Conservation (phyloP, 37 sponge, comb jelly and placozoan species). For the Aplysina aerophoba region DNA sequence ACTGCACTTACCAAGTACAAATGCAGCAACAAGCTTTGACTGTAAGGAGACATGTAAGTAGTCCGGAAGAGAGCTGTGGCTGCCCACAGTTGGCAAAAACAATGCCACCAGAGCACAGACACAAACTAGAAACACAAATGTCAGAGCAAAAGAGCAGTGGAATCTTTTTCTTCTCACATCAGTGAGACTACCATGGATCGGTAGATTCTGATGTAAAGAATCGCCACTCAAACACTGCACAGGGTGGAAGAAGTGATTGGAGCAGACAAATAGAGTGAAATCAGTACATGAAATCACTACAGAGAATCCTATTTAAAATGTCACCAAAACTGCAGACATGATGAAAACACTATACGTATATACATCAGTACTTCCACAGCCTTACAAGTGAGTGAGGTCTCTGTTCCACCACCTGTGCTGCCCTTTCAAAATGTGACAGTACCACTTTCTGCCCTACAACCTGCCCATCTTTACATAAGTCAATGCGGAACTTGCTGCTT, state of each 20-base stretch:
- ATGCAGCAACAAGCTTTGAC: constrained; percentile 78
- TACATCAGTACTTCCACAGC: too few species aligned
- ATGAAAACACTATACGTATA: too few species aligned
- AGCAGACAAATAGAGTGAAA: too few species aligned
- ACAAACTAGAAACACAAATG: constrained; percentile 39
- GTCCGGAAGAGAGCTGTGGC: constrained; percentile 13
- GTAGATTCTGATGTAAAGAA: too few species aligned
- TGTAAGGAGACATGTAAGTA: constrained; percentile 67
- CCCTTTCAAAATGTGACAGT: background rate
- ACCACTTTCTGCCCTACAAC: constrained; percentile 65
- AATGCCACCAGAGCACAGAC: constrained; percentile 50
- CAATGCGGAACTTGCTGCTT: constrained; percentile 64
- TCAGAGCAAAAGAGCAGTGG: background rate
- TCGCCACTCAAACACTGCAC: too few species aligned
- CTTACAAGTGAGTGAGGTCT: too few species aligned
- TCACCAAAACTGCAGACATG: too few species aligned
- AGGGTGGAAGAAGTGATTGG: too few species aligned
- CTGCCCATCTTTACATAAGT: constrained; percentile 38
- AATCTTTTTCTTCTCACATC: background rate
- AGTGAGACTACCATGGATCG: too few species aligned
- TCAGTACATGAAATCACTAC: too few species aligned
- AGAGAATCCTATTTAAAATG: too few species aligned
- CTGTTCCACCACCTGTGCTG: too few species aligned
- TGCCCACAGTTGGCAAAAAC: constrained; percentile 5
- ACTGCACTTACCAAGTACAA: constrained; percentile 65